Percentiles rank a stretch among this genome's conserved stretches.
Evolutionary conservation across 92 coral and sea anemone species (phyloP).

Genomic region (Phymanthus crucifer): DNA sequence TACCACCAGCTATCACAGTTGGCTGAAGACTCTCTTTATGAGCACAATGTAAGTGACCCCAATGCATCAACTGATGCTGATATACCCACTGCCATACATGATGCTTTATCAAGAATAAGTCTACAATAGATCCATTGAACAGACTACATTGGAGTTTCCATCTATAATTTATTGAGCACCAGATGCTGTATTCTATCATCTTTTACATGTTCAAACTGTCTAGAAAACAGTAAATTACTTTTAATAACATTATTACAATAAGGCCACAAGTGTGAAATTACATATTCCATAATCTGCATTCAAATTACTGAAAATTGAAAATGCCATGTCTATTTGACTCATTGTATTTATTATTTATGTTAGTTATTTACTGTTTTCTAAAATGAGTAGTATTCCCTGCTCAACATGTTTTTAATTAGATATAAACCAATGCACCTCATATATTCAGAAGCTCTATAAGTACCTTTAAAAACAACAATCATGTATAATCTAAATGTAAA

Average conservation of each 20-base stretch:
- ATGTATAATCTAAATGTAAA: too few species aligned
- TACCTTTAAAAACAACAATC: too few species aligned
- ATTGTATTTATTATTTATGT: neutral
- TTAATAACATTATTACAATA: neutral
- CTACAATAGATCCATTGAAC: neutral
- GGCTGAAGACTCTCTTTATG: constrained; percentile 10
- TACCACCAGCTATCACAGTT: neutral
- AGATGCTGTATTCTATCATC: neutral
- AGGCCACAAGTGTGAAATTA: neutral
- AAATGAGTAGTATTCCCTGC: neutral
- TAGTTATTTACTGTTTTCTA: neutral
- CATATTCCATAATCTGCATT: neutral
- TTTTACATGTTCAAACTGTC: neutral
- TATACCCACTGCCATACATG: constrained; percentile 5
- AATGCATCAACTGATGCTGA: neutral
- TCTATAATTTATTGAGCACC: neutral
- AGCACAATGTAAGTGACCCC: neutral
- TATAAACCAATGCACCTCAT: too few species aligned
- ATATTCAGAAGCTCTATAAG: too few species aligned
- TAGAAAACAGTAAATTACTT: neutral
- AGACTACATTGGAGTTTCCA: neutral
- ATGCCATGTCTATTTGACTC: neutral
- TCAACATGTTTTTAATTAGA: too few species aligned
- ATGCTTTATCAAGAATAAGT: constrained; percentile 2
- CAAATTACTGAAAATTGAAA: neutral